Evolutionary conservation across 2,113 vertebrate species (phyloP), one percentile per base, ranked within the genome.

Genomic region (Salvelinus sp.): DNA sequence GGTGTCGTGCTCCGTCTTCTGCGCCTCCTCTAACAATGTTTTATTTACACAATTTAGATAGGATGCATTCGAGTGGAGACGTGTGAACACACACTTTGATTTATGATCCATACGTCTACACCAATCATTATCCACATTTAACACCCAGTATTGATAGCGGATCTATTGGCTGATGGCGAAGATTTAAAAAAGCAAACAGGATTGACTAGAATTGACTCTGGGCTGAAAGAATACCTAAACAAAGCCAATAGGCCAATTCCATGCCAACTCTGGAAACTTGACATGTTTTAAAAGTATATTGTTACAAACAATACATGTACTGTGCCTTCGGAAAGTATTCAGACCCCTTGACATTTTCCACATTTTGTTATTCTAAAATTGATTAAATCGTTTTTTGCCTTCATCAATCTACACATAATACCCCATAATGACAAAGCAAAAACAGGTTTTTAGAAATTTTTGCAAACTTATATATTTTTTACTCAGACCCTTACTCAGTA

Each of bases 11-110:
- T 44, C 72, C 3, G n/a, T 22, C 48, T 14, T 1, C 23, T 20
- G 13, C 14, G 27, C 6, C n/a, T 62, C 58, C 20, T 62, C 25
- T 28, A 71, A 33, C 62, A 70, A 73, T 48, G 50, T 64, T 85
- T 70, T 63, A 30, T 13, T 75, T 48, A 50, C 74, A 65, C 48
- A 72, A 65, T 73, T 71, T 62, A 76, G 69, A 82, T 78, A 4
- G 63, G 16, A 63, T 74, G 58, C 16, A 20, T 60, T 50, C 10
- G 13, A 38, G 47, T 14, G 14, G 22, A 48, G 25, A 70, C n/a
- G 9, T 23, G 58, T 22, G 6, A n/a, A 62, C 18, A 57, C 38
- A 44, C 2, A 62, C n/a, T 62, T 62, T 62, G 18, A 23, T 16
- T 23, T 62, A 16, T 54, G 50, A 14, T 18, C 50, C 50, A 54